phyloP scores from a whole-genome alignment of 2,113 vertebrate genomes.

The Xyrauchen texanus region DNA sequence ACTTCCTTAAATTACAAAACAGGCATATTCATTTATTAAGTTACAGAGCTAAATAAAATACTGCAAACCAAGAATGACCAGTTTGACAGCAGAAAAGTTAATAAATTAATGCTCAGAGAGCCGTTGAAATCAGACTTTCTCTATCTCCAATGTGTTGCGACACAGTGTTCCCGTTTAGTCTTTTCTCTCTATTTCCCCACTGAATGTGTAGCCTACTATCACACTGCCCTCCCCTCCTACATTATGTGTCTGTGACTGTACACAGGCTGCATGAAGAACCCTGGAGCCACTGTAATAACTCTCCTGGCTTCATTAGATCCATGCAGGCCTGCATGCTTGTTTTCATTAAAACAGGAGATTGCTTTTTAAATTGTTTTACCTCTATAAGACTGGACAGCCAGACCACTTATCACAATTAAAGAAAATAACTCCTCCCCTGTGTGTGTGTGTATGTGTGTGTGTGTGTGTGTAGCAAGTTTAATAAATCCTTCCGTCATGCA shows the following conservation, averaged over 20 bases:
- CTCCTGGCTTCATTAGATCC: constrained; percentile 49
- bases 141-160: background rate
- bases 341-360: constrained; percentile 61
- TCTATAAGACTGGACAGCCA: constrained; percentile 41
- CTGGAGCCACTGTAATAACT: constrained; percentile 47
- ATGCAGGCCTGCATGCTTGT: constrained; percentile 44
- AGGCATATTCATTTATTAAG: too few relatives aligned
- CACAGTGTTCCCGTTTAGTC: background rate
- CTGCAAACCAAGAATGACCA: too few relatives aligned
- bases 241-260: constrained; percentile 24
- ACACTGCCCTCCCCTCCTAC: background rate
- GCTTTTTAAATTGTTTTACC: constrained; percentile 58
- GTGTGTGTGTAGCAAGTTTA: constrained; percentile 22
- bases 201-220: background rate
- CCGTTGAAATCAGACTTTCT: background rate
- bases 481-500: constrained; percentile 44
- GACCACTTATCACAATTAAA: constrained; percentile 56
- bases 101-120: background rate
- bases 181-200: background rate
- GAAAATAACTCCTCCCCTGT: constrained; percentile 31
- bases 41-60: too few relatives aligned
- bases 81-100: background rate
- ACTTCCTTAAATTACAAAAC: too few relatives aligned
- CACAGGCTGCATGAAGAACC: constrained; percentile 24
- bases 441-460: too few relatives aligned